Evolutionary conservation across 2,797 vertebrate genomes (phyloP).

Genomic region (Brotula barbata): DNA sequence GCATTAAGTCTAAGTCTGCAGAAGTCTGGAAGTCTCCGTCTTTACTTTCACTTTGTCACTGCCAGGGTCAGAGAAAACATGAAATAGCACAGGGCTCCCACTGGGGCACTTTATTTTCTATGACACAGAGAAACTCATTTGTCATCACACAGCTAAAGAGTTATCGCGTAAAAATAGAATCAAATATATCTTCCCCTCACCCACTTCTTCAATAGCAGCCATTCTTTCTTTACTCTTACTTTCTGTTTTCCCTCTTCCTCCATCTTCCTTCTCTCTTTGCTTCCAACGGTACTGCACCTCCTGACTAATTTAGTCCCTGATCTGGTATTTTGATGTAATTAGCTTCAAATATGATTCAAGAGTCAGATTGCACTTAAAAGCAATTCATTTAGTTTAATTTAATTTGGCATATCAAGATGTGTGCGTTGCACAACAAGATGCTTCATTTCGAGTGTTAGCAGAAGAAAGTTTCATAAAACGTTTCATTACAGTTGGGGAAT

Average conservation of each 20-base stretch:
- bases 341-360: conserved; percentile 53
- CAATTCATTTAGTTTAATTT: conserved; percentile 55
- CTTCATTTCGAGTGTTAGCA: conserved; percentile 32
- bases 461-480: conserved; percentile 12
- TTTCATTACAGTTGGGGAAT: too few relatives aligned
- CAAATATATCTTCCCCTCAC: conserved; percentile 58
- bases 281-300: conserved; percentile 8
- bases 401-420: conserved; percentile 38
- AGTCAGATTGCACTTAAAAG: conserved; percentile 60
- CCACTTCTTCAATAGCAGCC: conserved; percentile 29
- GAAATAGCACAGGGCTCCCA: conserved; percentile 59
- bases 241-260: background rate
- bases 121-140: conserved; percentile 61
- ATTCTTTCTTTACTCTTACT: conserved; percentile 25
- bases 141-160: conserved; percentile 63
- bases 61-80: conserved; percentile 61
- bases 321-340: conserved; percentile 64
- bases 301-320: conserved; percentile 45
- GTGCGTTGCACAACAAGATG: conserved; percentile 34
- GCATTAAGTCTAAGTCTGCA: conserved; percentile 15
- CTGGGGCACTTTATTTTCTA: conserved; percentile 62
- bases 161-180: conserved; percentile 65
- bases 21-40: conserved; percentile 43
- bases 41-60: conserved; percentile 64
- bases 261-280: conserved; percentile 19